A percentile compares a stretch with the other conserved stretches of the same genome.
Evolutionary conservation across 1,140 invertebrate genomes (phyloP).

Genomic region (Calliphora vicina): DNA sequence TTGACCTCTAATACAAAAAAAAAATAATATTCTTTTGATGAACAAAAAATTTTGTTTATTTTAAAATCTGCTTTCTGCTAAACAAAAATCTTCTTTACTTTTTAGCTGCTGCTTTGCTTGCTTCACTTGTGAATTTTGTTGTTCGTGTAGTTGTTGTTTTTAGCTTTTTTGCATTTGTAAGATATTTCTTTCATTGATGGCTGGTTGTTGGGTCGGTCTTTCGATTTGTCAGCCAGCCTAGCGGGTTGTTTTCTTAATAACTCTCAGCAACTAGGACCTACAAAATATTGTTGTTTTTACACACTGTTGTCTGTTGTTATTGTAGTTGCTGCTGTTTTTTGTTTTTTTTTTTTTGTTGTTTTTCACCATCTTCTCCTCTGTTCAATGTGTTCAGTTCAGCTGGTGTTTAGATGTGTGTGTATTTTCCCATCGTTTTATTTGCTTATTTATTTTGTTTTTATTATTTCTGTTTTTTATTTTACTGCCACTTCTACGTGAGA

Average conservation of each 20-base stretch:
- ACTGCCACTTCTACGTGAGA: conserved; percentile 20
- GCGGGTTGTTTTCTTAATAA: conserved; percentile 18
- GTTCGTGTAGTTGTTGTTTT: not conserved
- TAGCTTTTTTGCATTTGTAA: not conserved
- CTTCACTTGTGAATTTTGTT: conserved; percentile 3
- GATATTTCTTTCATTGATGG: not conserved
- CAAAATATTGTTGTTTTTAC: conserved; percentile 1
- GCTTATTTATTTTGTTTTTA: conserved; percentile 4
- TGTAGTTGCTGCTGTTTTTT: not conserved
- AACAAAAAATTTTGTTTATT: not conserved
- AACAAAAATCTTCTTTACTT: not conserved
- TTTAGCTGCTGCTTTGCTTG: not conserved
- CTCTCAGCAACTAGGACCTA: conserved; percentile 12
- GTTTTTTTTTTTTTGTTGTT: no score
- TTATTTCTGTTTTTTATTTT: not conserved
- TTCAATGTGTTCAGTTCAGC: not conserved
- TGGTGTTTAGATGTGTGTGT: not conserved
- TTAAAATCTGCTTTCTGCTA: not conserved
- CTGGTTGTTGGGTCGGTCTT: not conserved
- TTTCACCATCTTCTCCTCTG: not conserved
- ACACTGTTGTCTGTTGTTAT: not conserved
- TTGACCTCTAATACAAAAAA: conserved; percentile 26
- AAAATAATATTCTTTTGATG: conserved; percentile 14
- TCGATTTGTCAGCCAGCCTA: not conserved
- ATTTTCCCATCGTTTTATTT: conserved; percentile 32